Base-by-base conservation (phyloP, 2,888 invertebrate species). In the Fragum whitleyi region DNA sequence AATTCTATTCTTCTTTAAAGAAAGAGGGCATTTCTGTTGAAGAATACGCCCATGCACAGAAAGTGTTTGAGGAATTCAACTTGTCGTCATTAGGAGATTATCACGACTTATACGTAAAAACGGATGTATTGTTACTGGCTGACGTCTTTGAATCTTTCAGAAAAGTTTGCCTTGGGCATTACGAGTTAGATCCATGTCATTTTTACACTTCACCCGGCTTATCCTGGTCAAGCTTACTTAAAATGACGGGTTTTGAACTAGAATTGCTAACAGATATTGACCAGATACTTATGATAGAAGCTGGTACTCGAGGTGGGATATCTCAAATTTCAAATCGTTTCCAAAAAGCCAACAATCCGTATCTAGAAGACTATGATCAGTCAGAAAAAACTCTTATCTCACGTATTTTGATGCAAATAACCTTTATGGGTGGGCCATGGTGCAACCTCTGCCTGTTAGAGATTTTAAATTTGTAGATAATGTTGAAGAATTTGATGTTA, bases 161-260 rank as follows among this genome's bases (percentile, higher is more conserved):
- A 67, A 61, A 70, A 16, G 61, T 79, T 19, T 74, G 77, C 26
- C 39, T 84, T 19, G 59, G 65, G 26, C 74, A 79, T n/a, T 84
- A 83, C 32, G 65, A 71, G 47, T 51, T 83, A 23, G 77, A 80
- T 67, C 68, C 72, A 14, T 68, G 71, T 65, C 77, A 77, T 55
- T 83, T 72, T 36, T 77, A 74, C 39, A 80, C 83, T 21, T 59
- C 73, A 21, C 83, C 79, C n/a, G 77, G 79, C 47, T 39, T 80
- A 26, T 62, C 67, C 7, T 77, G 74, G 77, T 19, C 70, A 11
- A 72, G 72, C n/a, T 69, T 65, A 23, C 55, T 78, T 2, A 77
- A 77, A 59, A 73, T 73, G 77, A 77, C 77, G 21, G 68, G 36
- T 11, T 55, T 73, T 42, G 14, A 65, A 21, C 28, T 77, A 9